Evolutionary conservation across 2,797 vertebrate genomes (phyloP).

Genomic region (Lindbergichthys nudifrons): DNA sequence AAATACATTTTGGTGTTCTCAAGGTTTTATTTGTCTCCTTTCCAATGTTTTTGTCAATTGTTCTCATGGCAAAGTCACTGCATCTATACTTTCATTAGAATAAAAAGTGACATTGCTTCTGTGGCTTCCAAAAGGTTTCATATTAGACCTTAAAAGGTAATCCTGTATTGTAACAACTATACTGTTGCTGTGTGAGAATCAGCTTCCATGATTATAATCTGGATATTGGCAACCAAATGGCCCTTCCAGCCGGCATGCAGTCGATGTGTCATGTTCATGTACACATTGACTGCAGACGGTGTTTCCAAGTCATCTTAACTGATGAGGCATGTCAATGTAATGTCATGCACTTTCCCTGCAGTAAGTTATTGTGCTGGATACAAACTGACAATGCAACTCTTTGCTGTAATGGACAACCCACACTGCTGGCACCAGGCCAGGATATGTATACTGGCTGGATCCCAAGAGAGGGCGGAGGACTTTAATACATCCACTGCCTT

Average conservation of each 20-base stretch:
- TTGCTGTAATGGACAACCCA: conserved; percentile 59
- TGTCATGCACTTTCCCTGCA: conserved; percentile 52
- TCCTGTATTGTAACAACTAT: conserved; percentile 32
- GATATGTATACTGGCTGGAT: conserved; percentile 44
- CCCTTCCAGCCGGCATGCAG: conserved; percentile 23
- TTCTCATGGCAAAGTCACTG: conserved; percentile 31
- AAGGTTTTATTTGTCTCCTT: background rate
- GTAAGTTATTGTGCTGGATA: conserved; percentile 52
- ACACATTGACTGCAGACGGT: conserved; percentile 30
- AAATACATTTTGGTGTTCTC: background rate
- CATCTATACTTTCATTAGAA: conserved; percentile 46
- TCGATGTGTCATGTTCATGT: conserved; percentile 40
- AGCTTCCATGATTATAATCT: conserved; percentile 30
- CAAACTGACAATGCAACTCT: conserved; percentile 66
- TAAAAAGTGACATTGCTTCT: conserved; percentile 24
- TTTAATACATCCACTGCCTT: conserved; percentile 21
- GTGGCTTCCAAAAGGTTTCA: conserved; percentile 15
- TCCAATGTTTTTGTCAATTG: background rate
- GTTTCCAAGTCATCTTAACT: conserved; percentile 53
- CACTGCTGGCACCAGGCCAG: conserved; percentile 47
- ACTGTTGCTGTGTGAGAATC: conserved; percentile 25
- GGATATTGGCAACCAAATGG: conserved; percentile 11
- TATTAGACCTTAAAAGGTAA: conserved; percentile 20
- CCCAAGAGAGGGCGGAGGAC: conserved; percentile 37
- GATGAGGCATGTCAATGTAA: conserved; percentile 65